Percentiles rank a stretch among this genome's conserved stretches.
phyloP scores from a whole-genome alignment of 2,113 vertebrate genomes.

The Megaleporinus macrocephalus region DNA sequence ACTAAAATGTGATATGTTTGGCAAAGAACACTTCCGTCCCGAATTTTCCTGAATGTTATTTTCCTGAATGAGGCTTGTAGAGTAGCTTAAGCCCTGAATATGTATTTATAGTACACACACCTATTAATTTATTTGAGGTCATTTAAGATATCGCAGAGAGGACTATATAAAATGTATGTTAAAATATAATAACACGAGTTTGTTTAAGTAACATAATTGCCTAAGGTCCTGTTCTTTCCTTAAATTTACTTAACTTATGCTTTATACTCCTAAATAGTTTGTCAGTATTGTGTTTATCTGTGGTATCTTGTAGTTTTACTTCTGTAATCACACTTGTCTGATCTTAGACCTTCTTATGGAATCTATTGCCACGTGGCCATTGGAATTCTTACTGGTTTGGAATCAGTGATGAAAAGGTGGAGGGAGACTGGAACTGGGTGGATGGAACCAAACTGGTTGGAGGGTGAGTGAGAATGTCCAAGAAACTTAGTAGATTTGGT shows the following conservation, averaged over 20 bases:
- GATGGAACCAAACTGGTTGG: constrained; percentile 67
- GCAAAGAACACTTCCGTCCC: no score
- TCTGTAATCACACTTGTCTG: constrained; percentile 3
- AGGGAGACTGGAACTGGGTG: constrained; percentile 74
- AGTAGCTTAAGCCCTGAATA: no score
- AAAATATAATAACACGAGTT: no score
- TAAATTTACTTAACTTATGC: not conserved
- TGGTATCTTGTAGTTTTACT: not conserved
- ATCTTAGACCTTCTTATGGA: constrained; percentile 71
- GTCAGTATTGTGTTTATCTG: not conserved
- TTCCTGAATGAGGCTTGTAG: no score
- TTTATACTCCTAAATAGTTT: not conserved
- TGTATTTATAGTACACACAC: no score
- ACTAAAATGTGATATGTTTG: no score
- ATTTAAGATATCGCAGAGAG: no score
- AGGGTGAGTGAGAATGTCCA: constrained; percentile 56
- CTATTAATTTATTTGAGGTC: no score
- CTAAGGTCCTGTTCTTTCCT: not conserved
- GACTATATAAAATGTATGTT: no score
- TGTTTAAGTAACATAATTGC: not conserved
- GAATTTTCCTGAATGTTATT: no score
- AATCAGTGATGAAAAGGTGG: constrained; percentile 67
- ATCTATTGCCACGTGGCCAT: constrained; percentile 69
- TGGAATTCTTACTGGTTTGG: constrained; percentile 78
- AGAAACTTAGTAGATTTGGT: not conserved